Conservation (phyloP, 2,113 vertebrate species). For the Lepisosteus osseus region DNA sequence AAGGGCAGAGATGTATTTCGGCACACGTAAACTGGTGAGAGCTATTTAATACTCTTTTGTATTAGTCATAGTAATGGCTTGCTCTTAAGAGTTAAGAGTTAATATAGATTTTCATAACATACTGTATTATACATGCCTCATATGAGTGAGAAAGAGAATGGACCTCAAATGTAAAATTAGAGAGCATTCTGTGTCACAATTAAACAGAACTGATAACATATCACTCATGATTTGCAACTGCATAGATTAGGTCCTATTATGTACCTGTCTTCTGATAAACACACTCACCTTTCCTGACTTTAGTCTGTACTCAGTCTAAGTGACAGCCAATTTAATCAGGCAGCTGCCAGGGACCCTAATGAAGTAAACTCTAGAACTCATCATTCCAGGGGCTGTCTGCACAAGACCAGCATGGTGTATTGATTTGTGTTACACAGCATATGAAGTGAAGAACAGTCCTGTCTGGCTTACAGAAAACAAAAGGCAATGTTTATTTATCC, state of each 20-base stretch:
- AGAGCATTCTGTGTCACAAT: constrained; percentile 31
- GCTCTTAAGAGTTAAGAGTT: no score
- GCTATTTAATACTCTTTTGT: no score
- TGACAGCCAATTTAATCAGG: constrained; percentile 32
- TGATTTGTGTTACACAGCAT: constrained; percentile 11
- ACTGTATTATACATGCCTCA: no score
- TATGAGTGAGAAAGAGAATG: constrained; percentile 22
- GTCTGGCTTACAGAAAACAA: background rate
- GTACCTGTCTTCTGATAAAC: constrained; percentile 47
- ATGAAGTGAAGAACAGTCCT: background rate
- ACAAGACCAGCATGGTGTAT: background rate
- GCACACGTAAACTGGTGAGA: no score
- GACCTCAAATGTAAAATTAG: constrained; percentile 29
- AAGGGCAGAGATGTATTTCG: no score
- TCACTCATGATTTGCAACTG: constrained; percentile 31
- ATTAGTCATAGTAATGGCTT: no score
- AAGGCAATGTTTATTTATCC: no score
- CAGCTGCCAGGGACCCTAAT: constrained; percentile 42
- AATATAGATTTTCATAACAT: no score
- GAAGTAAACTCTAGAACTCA: constrained; percentile 32
- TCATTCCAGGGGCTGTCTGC: constrained; percentile 21
- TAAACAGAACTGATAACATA: constrained; percentile 41
- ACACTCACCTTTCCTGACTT: constrained; percentile 44
- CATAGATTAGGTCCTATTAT: constrained; percentile 44
- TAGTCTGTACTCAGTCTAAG: constrained; percentile 10